Base-by-base conservation (phyloP, 2,888 invertebrate genomes). In the Argyra leucocephala region DNA sequence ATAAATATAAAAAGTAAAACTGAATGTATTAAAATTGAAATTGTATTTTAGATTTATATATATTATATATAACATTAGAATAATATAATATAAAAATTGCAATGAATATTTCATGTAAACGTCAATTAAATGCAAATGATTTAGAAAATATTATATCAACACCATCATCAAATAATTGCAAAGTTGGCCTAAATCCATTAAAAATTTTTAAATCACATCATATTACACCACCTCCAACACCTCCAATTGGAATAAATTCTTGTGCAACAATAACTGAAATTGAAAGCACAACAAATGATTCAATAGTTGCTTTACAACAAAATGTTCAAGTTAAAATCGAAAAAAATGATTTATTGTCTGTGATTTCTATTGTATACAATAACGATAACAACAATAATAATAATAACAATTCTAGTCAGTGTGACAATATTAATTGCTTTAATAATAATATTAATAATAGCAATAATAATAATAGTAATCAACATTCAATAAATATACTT, bases 351-450 rank as follows among this genome's bases (percentile, higher is more conserved):
- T 48, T 48, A 48, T 48, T 48, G 48, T 48, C 48, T 18, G 5
- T 48, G 18, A 48, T 15, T 15, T 48, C 48, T 12, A 48, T 48
- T 18, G 1, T n/a, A 48, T 48, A 18, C 18, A 48, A 15, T 3
- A 37, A 15, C 63, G 66, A 63, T 66, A 69, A 65, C 62, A 67
- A 63, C 63, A 65, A 65, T 67, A 68, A 68, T 67, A 66, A 67
- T 65, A 64, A 59, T 64, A 68, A 64, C 67, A 65, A 65, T 67
- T 67, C 67, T 63, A 66, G 58, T 22, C 5, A 66, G 66, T 67
- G 65, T 64, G 64, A 67, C 65, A 67, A 66, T 59, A 22, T 57
- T 57, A 64, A 66, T 67, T 67, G 67, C 66, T 68, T 67, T 67
- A 57, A 60, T 48, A 24, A 48, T 57, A 37, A 37, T 63, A 61